A percentile compares a stretch with the other conserved stretches of the same genome.
Evolutionary conservation across 2,888 invertebrate species (phyloP).

Genomic region (Bruchidius siliquastri): DNA sequence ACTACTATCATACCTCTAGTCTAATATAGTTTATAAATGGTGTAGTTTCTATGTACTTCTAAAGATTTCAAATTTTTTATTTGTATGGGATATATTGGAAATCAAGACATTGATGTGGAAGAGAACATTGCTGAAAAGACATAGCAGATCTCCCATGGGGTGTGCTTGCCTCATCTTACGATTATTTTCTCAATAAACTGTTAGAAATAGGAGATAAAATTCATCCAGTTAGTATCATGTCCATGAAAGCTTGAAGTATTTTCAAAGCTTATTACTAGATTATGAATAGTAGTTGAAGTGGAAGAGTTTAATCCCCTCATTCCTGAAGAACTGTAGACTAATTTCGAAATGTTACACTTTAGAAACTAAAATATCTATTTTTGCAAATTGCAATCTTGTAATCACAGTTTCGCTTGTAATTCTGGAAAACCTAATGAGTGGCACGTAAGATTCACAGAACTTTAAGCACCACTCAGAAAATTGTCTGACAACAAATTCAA

Average conservation of each 20-base stretch:
- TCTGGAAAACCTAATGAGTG: conserved; percentile 10
- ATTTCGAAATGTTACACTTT: not conserved
- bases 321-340: not conserved
- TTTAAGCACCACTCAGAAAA: conserved; percentile 6
- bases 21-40: not conserved
- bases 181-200: not conserved
- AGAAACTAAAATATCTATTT: conserved; percentile 15
- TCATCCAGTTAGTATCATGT: not conserved
- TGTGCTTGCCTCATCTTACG: not conserved
- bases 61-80: not conserved
- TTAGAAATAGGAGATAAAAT: not conserved
- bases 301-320: not conserved
- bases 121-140: not conserved
- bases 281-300: not conserved
- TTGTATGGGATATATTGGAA: not conserved
- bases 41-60: not conserved
- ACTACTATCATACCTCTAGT: not conserved
- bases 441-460: conserved; percentile 2
- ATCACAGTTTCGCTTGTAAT: conserved; percentile 20
- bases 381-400: conserved; percentile 14
- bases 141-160: not conserved
- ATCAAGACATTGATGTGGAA: not conserved
- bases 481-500: conserved; percentile 14
- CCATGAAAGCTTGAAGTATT: not conserved
- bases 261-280: not conserved